phyloP scores from a whole-genome alignment of 2,113 vertebrate species.

The Acanthisitta chloris region DNA sequence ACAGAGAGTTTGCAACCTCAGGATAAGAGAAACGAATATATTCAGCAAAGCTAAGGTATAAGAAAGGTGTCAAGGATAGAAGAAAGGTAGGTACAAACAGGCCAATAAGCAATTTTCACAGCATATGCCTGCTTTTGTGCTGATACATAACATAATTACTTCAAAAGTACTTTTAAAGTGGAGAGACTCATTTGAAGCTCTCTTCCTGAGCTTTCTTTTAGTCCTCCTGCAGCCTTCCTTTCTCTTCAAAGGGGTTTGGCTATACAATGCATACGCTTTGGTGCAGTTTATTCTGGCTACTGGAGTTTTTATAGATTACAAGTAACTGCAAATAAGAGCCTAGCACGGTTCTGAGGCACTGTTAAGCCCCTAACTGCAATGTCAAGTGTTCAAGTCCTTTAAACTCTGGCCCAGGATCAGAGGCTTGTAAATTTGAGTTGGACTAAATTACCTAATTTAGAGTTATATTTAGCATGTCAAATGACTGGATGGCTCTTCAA shows the following conservation, averaged over 20 bases:
- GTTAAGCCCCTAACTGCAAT: neutral
- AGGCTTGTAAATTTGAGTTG: neutral
- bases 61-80: neutral
- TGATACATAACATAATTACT: neutral
- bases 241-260: neutral
- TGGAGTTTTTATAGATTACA: neutral
- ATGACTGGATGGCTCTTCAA: neutral
- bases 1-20: neutral
- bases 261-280: neutral
- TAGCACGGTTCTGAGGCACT: neutral
- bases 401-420: neutral
- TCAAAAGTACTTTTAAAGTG: neutral
- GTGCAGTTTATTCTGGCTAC: neutral
- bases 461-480: neutral
- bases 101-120: neutral
- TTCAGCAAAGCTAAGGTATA: neutral
- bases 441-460: neutral
- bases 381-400: neutral
- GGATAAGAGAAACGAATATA: neutral
- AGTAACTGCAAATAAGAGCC: neutral
- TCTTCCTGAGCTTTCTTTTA: neutral
- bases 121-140: neutral
- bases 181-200: neutral
- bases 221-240: neutral
- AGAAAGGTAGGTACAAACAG: neutral